A percentile compares a stretch with the other conserved stretches of the same genome.
Conservation (phyloP, 2,113 vertebrate genomes). For the Accipiter virgatus region DNA sequence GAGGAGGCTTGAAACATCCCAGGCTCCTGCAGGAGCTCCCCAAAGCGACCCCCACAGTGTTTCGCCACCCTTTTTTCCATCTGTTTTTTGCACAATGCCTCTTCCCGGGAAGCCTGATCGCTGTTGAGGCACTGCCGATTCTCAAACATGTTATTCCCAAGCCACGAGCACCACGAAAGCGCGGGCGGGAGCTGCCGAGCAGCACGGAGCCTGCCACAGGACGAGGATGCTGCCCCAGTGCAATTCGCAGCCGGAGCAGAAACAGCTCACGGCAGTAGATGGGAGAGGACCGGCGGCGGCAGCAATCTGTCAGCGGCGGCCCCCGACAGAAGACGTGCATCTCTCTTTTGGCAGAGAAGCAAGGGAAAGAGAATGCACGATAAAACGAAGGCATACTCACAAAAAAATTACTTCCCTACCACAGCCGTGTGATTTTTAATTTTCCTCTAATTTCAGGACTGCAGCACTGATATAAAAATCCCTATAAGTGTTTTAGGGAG, state of each 20-base stretch:
- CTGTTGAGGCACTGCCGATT: accelerated
- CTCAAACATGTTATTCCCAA: background rate
- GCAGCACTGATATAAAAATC: constrained; percentile 66
- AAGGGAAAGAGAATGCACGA: background rate
- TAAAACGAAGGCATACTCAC: background rate
- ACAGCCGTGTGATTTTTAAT: constrained; percentile 73
- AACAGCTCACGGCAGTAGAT: background rate
- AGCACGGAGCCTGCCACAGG: background rate
- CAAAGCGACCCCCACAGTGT: background rate
- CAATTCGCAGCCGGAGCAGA: background rate
- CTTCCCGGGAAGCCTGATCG: background rate
- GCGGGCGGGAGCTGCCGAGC: background rate
- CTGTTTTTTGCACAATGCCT: background rate
- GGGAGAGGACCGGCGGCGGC: background rate
- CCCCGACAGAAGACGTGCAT: background rate
- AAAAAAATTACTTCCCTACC: constrained; percentile 38
- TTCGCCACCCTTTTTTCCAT: background rate
- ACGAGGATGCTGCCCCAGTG: background rate
- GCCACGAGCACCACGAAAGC: accelerated
- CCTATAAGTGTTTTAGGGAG: constrained; percentile 79
- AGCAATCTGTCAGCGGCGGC: background rate
- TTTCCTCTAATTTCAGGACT: constrained; percentile 79
- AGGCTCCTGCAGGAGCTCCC: background rate
- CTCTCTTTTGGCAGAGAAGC: background rate
- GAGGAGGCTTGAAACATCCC: accelerated